Percentiles rank a stretch among this genome's conserved stretches.
phyloP scores from a whole-genome alignment of 2,797 vertebrate species.

The Tarsius wallacei region DNA sequence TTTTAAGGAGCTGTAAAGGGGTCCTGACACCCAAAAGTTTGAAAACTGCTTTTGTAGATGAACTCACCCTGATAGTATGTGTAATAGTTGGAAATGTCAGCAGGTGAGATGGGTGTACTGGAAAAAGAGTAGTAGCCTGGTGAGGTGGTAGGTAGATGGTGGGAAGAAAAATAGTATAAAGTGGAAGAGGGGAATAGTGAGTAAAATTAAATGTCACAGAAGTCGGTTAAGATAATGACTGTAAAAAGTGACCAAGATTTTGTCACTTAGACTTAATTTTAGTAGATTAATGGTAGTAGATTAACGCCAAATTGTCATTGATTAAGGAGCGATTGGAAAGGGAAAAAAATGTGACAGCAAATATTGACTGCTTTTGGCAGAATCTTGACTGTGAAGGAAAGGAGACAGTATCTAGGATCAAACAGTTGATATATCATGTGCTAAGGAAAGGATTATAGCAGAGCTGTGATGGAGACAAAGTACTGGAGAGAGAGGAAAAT shows the following conservation, averaged over 20 bases:
- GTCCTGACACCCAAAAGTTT: not conserved
- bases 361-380: slow-evolving; percentile 19
- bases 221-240: not conserved
- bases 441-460: not conserved
- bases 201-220: not conserved
- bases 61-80: slow-evolving; percentile 1
- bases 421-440: not conserved
- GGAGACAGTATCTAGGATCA: not conserved
- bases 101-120: not conserved
- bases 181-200: not conserved
- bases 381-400: slow-evolving; percentile 29
- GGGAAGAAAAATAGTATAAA: not conserved
- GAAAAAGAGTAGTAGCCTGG: not conserved
- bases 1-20: not conserved
- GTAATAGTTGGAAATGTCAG: slow-evolving; percentile 20
- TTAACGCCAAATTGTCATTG: not conserved
- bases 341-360: not conserved
- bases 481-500: not conserved
- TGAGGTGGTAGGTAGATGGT: not conserved
- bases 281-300: not conserved
- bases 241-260: slow-evolving; percentile 48
- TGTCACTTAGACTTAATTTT: slow-evolving; percentile 28
- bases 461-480: not conserved
- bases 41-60: not conserved
- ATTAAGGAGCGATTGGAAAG: slow-evolving; percentile 29